Conservation (phyloP, 2,888 invertebrate species). For the Odontothrips loti region DNA sequence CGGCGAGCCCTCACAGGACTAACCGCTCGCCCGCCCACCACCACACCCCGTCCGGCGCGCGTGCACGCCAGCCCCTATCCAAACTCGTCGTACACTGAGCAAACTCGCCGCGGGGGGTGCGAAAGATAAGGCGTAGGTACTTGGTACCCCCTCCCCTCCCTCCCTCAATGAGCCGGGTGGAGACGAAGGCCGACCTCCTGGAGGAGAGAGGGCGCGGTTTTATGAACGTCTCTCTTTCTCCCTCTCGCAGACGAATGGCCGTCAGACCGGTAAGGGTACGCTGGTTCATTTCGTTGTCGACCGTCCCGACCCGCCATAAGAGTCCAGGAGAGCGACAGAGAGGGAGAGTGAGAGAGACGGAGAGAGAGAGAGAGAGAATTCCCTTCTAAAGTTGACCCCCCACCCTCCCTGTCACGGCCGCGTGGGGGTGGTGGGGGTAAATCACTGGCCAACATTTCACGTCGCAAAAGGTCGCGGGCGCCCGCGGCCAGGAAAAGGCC, state of each 20-base stretch:
- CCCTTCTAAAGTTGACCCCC: not conserved
- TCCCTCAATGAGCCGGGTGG: not conserved
- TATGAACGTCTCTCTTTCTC: too few relatives aligned
- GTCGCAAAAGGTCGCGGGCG: too few relatives aligned
- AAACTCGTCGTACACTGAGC: not conserved
- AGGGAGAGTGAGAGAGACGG: slow-evolving; percentile 29
- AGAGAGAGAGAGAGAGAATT: slow-evolving; percentile 30
- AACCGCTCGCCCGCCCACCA: not conserved
- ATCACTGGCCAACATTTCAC: too few relatives aligned
- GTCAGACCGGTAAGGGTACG: too few relatives aligned
- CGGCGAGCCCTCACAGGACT: not conserved
- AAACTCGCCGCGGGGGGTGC: too few relatives aligned
- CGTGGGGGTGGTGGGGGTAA: too few relatives aligned
- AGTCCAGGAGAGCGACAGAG: slow-evolving; percentile 32
- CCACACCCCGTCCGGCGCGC: not conserved
- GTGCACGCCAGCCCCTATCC: not conserved
- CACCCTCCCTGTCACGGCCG: not conserved
- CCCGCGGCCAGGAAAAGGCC: too few relatives aligned
- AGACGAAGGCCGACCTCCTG: slow-evolving; percentile 32
- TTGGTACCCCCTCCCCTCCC: not conserved
- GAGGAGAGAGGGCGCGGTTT: slow-evolving; percentile 15
- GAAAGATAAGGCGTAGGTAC: not conserved
- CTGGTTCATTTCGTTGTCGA: too few relatives aligned
- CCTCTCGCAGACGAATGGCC: too few relatives aligned
- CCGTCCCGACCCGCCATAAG: not conserved